Conservation (phyloP, 2,113 vertebrate genomes). For the Grantiella picta region DNA sequence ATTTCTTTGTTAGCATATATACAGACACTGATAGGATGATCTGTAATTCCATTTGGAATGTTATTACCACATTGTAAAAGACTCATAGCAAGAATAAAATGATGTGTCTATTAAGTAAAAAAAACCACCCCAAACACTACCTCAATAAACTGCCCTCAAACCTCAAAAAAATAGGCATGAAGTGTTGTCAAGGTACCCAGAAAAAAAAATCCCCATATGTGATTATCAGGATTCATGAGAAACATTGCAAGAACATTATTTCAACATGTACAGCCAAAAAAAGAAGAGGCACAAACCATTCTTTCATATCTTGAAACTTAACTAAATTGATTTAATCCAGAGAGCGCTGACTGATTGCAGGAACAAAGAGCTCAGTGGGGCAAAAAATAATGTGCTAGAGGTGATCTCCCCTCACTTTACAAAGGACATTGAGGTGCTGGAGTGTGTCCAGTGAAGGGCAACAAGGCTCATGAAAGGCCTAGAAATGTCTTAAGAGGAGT, state of each 20-base stretch:
- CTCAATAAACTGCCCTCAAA: not conserved
- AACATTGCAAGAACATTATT: not conserved
- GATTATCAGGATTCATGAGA: not conserved
- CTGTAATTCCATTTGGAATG: not conserved
- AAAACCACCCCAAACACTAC: not conserved
- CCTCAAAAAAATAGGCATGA: not conserved
- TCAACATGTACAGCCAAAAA: not conserved
- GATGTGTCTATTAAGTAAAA: not conserved
- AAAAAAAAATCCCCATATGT: not conserved
- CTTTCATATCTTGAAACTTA: not conserved
- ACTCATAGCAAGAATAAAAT: not conserved
- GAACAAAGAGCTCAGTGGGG: not conserved
- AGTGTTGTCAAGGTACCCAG: not conserved
- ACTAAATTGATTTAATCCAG: not conserved
- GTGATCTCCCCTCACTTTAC: not conserved
- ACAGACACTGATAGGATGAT: not conserved
- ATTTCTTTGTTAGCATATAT: not conserved
- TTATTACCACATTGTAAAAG: not conserved
- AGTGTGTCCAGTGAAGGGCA: not conserved
- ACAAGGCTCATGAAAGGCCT: not conserved
- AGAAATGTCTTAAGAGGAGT: not conserved
- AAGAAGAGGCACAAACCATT: not conserved
- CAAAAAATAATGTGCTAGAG: not conserved
- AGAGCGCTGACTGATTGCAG: fast-evolving
- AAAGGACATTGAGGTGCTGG: not conserved